These are phyloP conservation scores for Silurus asotus DNA, from an alignment of 2,113 vertebrate species.

Conservation along the genomic window DNA sequence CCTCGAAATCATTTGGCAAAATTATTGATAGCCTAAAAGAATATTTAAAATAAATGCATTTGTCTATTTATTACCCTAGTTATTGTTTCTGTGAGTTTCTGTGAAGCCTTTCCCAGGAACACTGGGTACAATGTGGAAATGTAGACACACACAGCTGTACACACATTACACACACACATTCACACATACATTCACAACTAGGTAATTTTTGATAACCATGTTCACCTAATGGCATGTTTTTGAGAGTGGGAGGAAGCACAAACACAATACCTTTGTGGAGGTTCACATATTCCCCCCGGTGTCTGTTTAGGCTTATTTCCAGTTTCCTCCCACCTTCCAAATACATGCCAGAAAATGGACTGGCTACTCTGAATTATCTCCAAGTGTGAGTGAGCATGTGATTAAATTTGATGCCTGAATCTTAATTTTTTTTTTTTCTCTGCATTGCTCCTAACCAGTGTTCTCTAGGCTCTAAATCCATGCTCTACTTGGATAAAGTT, in stretches of 20 bases:
- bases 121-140: background rate
- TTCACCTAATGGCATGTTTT: background rate
- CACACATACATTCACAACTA: background rate
- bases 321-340: background rate
- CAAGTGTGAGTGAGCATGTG: background rate
- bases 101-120: background rate
- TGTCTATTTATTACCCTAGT: background rate
- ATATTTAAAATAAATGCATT: background rate
- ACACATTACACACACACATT: background rate
- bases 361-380: background rate
- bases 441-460: background rate
- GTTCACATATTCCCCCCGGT: background rate
- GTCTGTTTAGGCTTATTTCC: background rate
- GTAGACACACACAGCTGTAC: background rate
- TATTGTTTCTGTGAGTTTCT: background rate
- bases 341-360: background rate
- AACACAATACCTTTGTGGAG: background rate
- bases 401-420: background rate
- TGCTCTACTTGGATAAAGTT: background rate
- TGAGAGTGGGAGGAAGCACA: background rate
- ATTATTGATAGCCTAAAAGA: background rate
- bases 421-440: background rate
- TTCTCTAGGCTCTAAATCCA: background rate
- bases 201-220: background rate
- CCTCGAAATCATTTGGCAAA: background rate